Base-by-base conservation (phyloP, 2,888 invertebrate genomes). In the Sesia apiformis region DNA sequence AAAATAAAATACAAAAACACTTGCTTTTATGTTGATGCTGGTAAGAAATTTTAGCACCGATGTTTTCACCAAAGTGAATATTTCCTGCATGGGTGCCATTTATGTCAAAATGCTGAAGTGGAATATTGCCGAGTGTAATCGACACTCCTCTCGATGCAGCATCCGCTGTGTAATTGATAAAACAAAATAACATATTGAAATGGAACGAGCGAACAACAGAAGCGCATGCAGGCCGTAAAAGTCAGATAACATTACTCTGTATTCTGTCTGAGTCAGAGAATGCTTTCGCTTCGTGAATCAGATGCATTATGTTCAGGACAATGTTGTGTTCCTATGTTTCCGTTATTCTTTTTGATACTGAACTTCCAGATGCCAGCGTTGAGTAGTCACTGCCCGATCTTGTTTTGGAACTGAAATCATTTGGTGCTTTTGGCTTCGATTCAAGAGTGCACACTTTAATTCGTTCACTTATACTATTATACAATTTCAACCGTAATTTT, bases 151-250 rank as follows among this genome's bases (percentile, higher is more conserved):
- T 72, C 74, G 67, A 74, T 72, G 23, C 49, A 58, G 69, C 78
- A 78, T 84, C 82, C 84, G 83, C 69, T 72, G 66, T 63, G 63
- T 66, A 69, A 73, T 74, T 77, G 80, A 81, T 82, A 81, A 78
- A 78, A 76, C 67, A 69, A 71, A 75, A 76, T 70, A 69, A 59
- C 53, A 63, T 51, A 57, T 58, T 51, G 58, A 54, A 52, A 49
- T 63, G 64, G 62, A 62, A 66, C 63, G 60, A 58, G 60, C 63
- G 72, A 69, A 69, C 66, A 70, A 72, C 66, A 69, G 71, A 63
- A 72, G 66, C 67, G 69, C 65, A 63, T 69, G 69, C 63, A 69
- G 66, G 69, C 71, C 67, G 74, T 84, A 79, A 83, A 84, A 78
- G 70, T 70, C 66, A 74, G 81, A 84, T 83, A 84, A 76, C 72